Evolutionary conservation across 2,797 vertebrate genomes (phyloP), one percentile per base, ranked within the genome.

Genomic region (Pelobates cultripes): DNA sequence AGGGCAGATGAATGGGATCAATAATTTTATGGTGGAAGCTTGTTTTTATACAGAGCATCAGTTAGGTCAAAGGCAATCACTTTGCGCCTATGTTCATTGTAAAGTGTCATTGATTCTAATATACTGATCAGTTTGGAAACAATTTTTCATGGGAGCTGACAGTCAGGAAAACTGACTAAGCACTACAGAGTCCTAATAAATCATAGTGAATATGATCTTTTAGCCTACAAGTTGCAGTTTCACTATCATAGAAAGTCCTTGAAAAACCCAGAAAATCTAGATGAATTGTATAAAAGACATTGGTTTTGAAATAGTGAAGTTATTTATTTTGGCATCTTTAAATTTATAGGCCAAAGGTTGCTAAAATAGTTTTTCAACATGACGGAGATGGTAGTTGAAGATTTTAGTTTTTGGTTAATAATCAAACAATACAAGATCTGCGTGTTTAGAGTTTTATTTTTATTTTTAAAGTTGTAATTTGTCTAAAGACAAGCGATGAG

Each of bases 151-250:
- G 70, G 42, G 70, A 28, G 17, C n/a, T 71, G 70, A 71, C 70
- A 51, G 70, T 53, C n/a, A 17, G 70, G 45, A 51, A 71, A 51
- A 71, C 70, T 71, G 70, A 71, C 44, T 71, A 71, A 71, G 70
- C 44, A 71, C n/a, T 51, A 10, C 15, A 28, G 44, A 28, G 42
- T 53, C 12, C 5, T 9, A 51, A 71, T 71, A 44, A 64, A 64
- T 64, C 61, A 64, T 40, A 3, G 57, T 2, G 14, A 64, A 40
- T 40, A 40, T 40, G n/a, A 64, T 64, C 61, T 40, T 64, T 64
- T 40, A 4, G 28, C 8, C 61, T 64, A 40, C 61, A 64, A 64
- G 61, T 64, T 64, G 44, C 70, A 71, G 45, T 53, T 71, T 71
- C 45, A 28, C 45, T 12, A 71, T 7, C 8, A 71, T 7, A 71